Conservation (phyloP, 2,113 vertebrate genomes). For the Propithecus coquereli region DNA sequence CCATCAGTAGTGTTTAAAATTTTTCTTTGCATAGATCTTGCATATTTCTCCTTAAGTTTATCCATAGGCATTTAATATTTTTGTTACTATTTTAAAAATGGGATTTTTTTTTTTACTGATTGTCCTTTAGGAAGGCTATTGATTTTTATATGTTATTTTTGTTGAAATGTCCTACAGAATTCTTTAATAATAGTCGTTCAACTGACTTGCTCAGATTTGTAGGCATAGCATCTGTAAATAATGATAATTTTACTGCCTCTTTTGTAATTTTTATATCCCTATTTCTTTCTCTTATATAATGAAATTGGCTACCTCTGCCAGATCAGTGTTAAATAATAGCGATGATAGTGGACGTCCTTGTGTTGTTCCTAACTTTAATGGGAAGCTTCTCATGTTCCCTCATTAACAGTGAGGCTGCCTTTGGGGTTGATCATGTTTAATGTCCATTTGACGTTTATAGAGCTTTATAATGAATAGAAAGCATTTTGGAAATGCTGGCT, state of each 20-base stretch:
- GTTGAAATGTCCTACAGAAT: not conserved
- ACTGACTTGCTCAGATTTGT: not conserved
- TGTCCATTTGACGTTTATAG: not conserved
- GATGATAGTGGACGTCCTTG: not conserved
- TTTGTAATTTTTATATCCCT: not conserved
- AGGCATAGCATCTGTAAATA: not conserved
- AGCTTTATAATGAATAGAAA: not conserved
- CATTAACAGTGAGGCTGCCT: not conserved
- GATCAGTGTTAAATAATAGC: not conserved
- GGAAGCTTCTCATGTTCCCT: not conserved
- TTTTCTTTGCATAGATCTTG: not conserved
- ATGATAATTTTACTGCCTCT: not conserved
- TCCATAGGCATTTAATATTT: not conserved
- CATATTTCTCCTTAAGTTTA: not conserved
- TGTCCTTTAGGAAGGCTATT: not conserved
- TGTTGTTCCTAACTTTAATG: not conserved
- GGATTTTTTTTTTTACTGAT: not conserved
- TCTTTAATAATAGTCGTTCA: not conserved
- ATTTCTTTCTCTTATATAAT: constrained; percentile 4
- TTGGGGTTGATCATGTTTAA: not conserved
- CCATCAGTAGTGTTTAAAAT: not conserved
- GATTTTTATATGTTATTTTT: not conserved
- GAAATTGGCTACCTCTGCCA: not conserved
- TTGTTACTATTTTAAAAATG: not conserved
- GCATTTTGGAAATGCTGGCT: not conserved